phyloP scores from a whole-genome alignment of 2,797 vertebrate species.

The Smutsia gigantea region DNA sequence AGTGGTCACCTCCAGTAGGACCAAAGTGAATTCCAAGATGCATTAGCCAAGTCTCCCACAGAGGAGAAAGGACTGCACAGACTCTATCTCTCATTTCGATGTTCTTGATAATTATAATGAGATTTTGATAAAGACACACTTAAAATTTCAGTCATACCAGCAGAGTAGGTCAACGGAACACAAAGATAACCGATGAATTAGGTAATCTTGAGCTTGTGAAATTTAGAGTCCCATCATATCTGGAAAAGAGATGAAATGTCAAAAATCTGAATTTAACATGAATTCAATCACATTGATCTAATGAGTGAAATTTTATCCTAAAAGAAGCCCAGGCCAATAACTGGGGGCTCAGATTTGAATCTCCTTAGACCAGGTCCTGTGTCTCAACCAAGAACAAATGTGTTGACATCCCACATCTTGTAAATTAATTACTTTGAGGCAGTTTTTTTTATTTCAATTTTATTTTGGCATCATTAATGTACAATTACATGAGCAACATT shows the following conservation, averaged over 20 bases:
- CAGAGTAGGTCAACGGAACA: not conserved
- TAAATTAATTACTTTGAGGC: not conserved
- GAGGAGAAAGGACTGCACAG: not conserved
- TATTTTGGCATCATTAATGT: too few species aligned
- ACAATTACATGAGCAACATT: too few species aligned
- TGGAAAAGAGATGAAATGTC: slow-evolving; percentile 6
- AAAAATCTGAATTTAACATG: not conserved
- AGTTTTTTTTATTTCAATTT: too few species aligned
- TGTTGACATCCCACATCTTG: not conserved
- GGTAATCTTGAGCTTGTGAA: slow-evolving; percentile 14
- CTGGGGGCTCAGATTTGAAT: not conserved
- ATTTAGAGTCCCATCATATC: not conserved
- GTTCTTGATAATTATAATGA: not conserved
- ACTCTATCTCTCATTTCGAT: not conserved
- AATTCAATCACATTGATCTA: not conserved
- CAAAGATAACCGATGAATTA: not conserved
- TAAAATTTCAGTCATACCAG: not conserved
- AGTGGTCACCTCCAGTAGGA: not conserved
- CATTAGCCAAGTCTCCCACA: not conserved
- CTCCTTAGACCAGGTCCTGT: not conserved
- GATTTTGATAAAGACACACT: not conserved
- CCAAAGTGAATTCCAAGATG: not conserved
- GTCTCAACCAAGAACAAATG: not conserved
- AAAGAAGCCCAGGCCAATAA: not conserved
- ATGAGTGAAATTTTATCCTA: not conserved